Evolutionary conservation across 2,888 invertebrate species (phyloP), one percentile per base, ranked within the genome.

Genomic region (Netelia virgata): DNA sequence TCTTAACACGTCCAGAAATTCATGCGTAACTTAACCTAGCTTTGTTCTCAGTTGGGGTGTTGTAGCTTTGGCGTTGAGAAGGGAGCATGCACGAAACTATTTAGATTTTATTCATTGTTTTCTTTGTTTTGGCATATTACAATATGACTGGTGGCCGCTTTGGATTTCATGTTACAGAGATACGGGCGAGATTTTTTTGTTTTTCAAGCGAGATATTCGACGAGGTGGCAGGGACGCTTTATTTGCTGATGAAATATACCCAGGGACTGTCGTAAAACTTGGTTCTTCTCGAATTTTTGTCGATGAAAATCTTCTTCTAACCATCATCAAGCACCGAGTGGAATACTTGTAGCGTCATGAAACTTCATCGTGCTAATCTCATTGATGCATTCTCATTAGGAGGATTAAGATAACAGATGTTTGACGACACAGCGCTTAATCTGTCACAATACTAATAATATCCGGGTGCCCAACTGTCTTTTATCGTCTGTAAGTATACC

Each of bases 351-450:
- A 28, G 28, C 28, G 28, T 28, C 28, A 5, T 28, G 6, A 28
- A 3, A 28, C 28, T 28, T 28, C 28, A 5, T 28, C 28, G 5
- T 28, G 28, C 28, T 28, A 28, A 55, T 16, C 14, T n/a, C 55
- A 16, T 55, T 16, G 36, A n/a, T 16, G 2, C 18, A 23, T 20
- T 28, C 10, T 6, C 61, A 28, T 5, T n/a, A 6, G 61, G 77
- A 36, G 28, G 53, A 61, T 77, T 69, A 61, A 3, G 6, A 11
- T 28, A 50, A 59, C 69, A 61, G 50, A 69, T 69, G 68, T 28
- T 18, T 11, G 8, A 43, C 28, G 18, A n/a, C 59, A 36, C n/a
- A 61, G 36, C n/a, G 36, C 69, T 47, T 61, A 5, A 20, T 50
- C 59, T 28, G 6, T 57, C n/a, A 28, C 11, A 18, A 14, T 47